These are phyloP conservation scores for Mormyrops attenuatus DNA, from an alignment of 2,797 vertebrate species.

Conservation along the genomic window DNA sequence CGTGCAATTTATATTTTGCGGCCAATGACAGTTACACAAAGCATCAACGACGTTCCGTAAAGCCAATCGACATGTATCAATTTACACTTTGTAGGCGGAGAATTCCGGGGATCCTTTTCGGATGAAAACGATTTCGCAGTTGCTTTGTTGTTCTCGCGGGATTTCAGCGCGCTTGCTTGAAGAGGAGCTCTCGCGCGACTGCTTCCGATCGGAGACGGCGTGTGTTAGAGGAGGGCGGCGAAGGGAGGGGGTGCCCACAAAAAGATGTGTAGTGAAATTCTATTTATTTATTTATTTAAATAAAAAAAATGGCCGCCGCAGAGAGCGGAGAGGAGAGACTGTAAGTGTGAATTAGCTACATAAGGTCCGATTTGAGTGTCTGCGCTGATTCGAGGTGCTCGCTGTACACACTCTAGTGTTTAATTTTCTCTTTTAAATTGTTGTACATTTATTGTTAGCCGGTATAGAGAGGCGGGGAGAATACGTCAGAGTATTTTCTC, in stretches of 20 bases:
- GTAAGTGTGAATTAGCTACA: slow-evolving; percentile 65
- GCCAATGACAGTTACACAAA: slow-evolving; percentile 4
- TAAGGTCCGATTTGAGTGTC: slow-evolving; percentile 45
- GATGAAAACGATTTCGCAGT: slow-evolving; percentile 25
- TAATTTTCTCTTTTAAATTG: slow-evolving; percentile 31
- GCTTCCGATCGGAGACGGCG: slow-evolving; percentile 41
- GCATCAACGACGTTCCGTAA: slow-evolving; percentile 2
- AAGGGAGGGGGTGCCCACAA: slow-evolving; percentile 57
- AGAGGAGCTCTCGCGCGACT: slow-evolving; percentile 46
- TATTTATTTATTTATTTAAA: slow-evolving; percentile 75
- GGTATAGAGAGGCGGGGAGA: slow-evolving; percentile 59
- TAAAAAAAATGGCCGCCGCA: slow-evolving; percentile 81
- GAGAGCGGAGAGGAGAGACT: slow-evolving; percentile 78
- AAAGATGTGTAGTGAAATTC: slow-evolving; percentile 74
- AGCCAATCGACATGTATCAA: slow-evolving; percentile 18
- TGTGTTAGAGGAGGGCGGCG: slow-evolving; percentile 46
- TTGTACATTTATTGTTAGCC: slow-evolving; percentile 51
- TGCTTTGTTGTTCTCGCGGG: slow-evolving; percentile 16
- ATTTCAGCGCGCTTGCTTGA: slow-evolving; percentile 2
- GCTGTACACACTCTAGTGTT: slow-evolving; percentile 5
- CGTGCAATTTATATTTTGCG: background rate
- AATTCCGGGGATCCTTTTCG: slow-evolving; percentile 20
- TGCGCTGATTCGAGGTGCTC: slow-evolving; percentile 30
- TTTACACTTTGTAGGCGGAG: slow-evolving; percentile 15
- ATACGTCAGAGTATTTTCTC: slow-evolving; percentile 66